These are phyloP conservation scores for Leptonema lineaticorne DNA, from an alignment of 1,140 invertebrate species.

Conservation along the genomic window DNA sequence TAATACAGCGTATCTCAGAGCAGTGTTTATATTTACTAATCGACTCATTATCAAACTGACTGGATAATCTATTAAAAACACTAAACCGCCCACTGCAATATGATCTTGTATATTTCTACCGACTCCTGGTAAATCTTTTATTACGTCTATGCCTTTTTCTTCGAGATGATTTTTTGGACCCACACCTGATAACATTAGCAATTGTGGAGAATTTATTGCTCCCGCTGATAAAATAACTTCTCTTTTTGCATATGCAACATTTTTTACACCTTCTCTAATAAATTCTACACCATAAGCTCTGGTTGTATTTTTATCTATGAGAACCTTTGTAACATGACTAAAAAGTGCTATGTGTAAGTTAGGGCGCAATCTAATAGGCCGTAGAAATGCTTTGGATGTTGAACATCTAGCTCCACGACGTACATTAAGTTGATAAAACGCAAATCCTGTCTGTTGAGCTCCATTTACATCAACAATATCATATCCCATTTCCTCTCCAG, in stretches of 20 bases:
- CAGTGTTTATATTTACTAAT: slow-evolving; percentile 75
- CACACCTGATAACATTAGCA: slow-evolving; percentile 84
- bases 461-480: slow-evolving; percentile 78
- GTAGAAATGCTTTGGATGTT: slow-evolving; percentile 76
- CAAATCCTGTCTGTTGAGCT: slow-evolving; percentile 77
- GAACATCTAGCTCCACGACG: slow-evolving; percentile 74
- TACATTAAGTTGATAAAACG: slow-evolving; percentile 81
- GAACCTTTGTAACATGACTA: slow-evolving; percentile 73
- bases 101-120: slow-evolving; percentile 85
- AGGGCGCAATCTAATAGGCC: slow-evolving; percentile 68
- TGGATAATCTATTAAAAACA: slow-evolving; percentile 78
- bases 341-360: slow-evolving; percentile 76
- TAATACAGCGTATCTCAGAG: slow-evolving; percentile 71
- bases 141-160: slow-evolving; percentile 65
- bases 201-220: slow-evolving; percentile 73
- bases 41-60: slow-evolving; percentile 74
- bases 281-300: slow-evolving; percentile 78
- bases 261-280: slow-evolving; percentile 64
- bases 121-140: slow-evolving; percentile 72
- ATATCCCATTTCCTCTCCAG: slow-evolving; percentile 88
- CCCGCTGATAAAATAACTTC: slow-evolving; percentile 82
- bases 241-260: slow-evolving; percentile 67
- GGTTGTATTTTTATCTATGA: slow-evolving; percentile 70
- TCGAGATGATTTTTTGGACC: slow-evolving; percentile 72
- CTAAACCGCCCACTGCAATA: slow-evolving; percentile 75